Conservation (phyloP, 2,888 invertebrate genomes). For the Eutolmus rufibarbis region DNA sequence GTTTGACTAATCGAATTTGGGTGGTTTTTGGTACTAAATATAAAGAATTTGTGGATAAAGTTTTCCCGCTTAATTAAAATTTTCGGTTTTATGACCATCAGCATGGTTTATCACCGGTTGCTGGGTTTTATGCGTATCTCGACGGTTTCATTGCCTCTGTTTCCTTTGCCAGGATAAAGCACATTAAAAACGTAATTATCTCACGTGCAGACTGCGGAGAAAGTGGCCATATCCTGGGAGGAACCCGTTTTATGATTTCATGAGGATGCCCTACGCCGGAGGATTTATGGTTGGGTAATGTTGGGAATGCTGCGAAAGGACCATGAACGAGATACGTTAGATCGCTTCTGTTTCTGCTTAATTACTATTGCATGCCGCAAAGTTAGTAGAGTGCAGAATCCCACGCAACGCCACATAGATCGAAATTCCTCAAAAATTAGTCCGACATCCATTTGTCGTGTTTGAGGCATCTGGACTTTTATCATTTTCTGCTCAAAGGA, state of each 20-base stretch:
- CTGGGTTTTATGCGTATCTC: background rate
- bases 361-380: background rate
- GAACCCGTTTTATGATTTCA: background rate
- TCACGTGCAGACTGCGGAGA: background rate
- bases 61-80: background rate
- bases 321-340: background rate
- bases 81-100: background rate
- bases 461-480: background rate
- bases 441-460: background rate
- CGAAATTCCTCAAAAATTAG: background rate
- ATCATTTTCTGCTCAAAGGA: background rate
- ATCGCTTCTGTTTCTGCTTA: background rate
- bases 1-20: background rate
- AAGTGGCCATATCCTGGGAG: background rate
- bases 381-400: background rate
- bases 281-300: background rate
- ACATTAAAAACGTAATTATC: background rate
- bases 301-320: background rate
- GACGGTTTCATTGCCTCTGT: background rate
- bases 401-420: background rate
- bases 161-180: background rate
- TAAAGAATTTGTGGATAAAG: background rate
- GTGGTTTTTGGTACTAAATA: background rate
- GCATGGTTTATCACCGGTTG: background rate
- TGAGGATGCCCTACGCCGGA: background rate